Percentiles rank a stretch among this genome's conserved stretches.
phyloP scores from a whole-genome alignment of 2,797 vertebrate genomes.

The Microctenopoma lineatum region DNA sequence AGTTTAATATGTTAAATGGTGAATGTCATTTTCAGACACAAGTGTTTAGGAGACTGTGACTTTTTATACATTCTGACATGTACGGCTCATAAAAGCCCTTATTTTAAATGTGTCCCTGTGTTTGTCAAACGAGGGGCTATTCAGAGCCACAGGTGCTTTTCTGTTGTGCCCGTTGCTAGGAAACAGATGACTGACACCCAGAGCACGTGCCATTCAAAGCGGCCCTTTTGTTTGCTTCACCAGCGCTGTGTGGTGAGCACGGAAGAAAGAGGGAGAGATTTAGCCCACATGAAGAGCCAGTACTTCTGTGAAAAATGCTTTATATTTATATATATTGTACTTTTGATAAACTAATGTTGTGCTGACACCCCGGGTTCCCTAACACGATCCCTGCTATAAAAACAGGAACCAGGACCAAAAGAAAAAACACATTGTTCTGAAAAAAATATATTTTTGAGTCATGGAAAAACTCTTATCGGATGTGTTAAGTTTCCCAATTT shows the following conservation, averaged over 20 bases:
- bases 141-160: conserved; percentile 86
- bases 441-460: not conserved
- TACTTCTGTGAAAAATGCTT: conserved; percentile 25
- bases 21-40: not conserved
- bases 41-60: not conserved
- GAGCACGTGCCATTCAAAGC: conserved; percentile 80
- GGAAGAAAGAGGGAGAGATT: conserved; percentile 37
- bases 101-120: conserved; percentile 1
- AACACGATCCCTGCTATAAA: not conserved
- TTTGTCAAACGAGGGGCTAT: conserved; percentile 49
- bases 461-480: not conserved
- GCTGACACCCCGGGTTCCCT: not conserved
- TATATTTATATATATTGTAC: conserved; percentile 7
- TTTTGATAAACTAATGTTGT: conserved; percentile 19
- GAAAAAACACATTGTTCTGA: not conserved
- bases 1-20: not conserved
- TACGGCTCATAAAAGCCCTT: not conserved
- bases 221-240: conserved; percentile 81
- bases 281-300: conserved; percentile 26
- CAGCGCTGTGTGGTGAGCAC: conserved; percentile 55
- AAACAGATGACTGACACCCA: conserved; percentile 83
- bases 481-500: not conserved
- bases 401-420: conserved; percentile 2
- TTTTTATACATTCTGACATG: not conserved
- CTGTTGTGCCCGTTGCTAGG: conserved; percentile 88